Percentiles rank a stretch among this genome's conserved stretches.
phyloP scores from a whole-genome alignment of 2,888 invertebrate species.

The Trachelus troglodyta region DNA sequence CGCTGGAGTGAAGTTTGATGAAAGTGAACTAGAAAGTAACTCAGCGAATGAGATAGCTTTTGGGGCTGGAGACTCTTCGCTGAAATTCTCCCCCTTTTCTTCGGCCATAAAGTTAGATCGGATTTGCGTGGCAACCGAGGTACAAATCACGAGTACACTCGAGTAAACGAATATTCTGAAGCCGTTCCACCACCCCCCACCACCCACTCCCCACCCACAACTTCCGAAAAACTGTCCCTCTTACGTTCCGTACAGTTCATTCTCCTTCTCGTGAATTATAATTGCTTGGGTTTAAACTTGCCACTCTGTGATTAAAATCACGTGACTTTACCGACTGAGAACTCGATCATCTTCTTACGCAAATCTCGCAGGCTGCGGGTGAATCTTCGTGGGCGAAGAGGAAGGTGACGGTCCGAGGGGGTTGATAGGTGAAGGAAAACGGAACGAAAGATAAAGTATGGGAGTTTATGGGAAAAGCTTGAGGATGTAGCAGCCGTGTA shows the following conservation, averaged over 20 bases:
- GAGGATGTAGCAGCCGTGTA: too few species aligned
- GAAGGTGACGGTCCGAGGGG: slow-evolving; percentile 1
- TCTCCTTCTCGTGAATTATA: not conserved
- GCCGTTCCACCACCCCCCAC: not conserved
- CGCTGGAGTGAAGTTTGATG: too few species aligned
- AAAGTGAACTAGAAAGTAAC: too few species aligned
- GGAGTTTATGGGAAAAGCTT: not conserved
- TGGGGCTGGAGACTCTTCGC: too few species aligned
- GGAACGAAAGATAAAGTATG: not conserved
- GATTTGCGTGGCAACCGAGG: too few species aligned
- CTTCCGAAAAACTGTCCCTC: not conserved
- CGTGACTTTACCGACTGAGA: not conserved
- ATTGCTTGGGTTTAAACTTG: not conserved
- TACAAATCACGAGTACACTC: too few species aligned
- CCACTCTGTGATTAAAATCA: not conserved
- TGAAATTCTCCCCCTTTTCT: too few species aligned
- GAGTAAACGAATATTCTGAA: not conserved
- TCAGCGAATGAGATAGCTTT: too few species aligned
- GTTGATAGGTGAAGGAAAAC: slow-evolving; percentile 15
- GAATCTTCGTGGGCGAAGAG: not conserved
- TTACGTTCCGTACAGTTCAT: not conserved
- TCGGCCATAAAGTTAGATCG: too few species aligned
- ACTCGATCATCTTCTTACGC: not conserved
- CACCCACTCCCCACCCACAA: not conserved
- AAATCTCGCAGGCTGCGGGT: not conserved